phyloP scores from a whole-genome alignment of 2,113 vertebrate species.

The Tiliqua scincoides region DNA sequence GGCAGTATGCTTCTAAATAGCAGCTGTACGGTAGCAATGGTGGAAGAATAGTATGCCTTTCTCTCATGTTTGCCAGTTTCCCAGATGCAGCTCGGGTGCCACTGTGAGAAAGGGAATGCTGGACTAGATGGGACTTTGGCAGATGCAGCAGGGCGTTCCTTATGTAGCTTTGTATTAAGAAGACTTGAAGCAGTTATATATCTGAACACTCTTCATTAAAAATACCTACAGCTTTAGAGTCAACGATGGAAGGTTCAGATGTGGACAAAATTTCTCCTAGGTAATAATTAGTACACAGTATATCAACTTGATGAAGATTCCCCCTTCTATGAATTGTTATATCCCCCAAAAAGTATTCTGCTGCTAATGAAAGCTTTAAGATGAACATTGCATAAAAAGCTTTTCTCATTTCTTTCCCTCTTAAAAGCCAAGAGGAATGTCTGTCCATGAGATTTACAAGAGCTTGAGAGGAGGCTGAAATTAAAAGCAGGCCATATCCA shows the following conservation, averaged over 20 bases:
- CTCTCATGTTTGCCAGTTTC: too few relatives aligned
- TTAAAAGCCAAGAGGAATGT: not conserved
- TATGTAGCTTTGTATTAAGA: not conserved
- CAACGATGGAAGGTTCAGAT: not conserved
- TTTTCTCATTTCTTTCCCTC: conserved; percentile 22
- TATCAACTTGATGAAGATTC: conserved; percentile 50
- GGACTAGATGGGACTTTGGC: too few relatives aligned
- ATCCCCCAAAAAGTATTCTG: conserved; percentile 48
- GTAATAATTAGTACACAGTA: conserved; percentile 45
- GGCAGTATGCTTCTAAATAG: too few relatives aligned
- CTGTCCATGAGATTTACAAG: conserved; percentile 30
- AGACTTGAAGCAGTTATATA: not conserved
- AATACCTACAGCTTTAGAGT: conserved; percentile 26
- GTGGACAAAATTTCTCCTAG: conserved; percentile 47
- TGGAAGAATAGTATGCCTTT: too few relatives aligned
- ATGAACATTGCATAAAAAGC: conserved; percentile 14
- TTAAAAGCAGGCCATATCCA: conserved; percentile 73
- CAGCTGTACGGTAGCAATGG: too few relatives aligned
- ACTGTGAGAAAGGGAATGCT: too few relatives aligned
- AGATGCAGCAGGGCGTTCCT: too few relatives aligned
- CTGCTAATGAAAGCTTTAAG: conserved; percentile 41
- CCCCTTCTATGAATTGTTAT: conserved; percentile 58
- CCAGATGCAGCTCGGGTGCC: too few relatives aligned
- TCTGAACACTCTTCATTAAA: not conserved
- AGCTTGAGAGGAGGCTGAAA: conserved; percentile 55